Evolutionary conservation across 2,113 vertebrate species (phyloP).

Genomic region (Corydoras sp.): DNA sequence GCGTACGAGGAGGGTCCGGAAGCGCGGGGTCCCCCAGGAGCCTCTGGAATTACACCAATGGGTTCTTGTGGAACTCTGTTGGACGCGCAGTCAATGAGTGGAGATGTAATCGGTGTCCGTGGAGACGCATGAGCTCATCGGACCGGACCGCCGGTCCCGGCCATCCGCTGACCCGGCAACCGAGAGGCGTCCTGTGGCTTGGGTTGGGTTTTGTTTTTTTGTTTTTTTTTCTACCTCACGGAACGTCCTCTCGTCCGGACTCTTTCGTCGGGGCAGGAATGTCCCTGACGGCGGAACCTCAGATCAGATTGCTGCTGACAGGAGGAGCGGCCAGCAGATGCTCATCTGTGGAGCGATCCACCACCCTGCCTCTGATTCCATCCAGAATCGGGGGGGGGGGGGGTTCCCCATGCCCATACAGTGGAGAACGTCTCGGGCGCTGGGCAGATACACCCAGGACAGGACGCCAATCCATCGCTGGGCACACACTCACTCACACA

Average conservation of each 20-base stretch:
- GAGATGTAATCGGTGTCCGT: constrained; percentile 3
- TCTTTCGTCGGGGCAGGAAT: neutral
- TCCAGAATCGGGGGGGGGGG: constrained; percentile 29
- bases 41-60: constrained; percentile 51
- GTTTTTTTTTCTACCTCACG: no score
- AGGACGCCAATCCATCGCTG: no score
- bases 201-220: no score
- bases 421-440: no score
- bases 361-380: constrained; percentile 29
- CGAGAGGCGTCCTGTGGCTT: neutral
- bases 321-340: constrained; percentile 31
- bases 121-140: constrained; percentile 12
- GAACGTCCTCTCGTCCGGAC: neutral
- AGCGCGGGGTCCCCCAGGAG: constrained; percentile 49
- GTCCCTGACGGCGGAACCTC: constrained; percentile 17
- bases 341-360: constrained; percentile 17
- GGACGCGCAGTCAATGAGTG: constrained; percentile 3
- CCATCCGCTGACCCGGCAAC: constrained; percentile 3
- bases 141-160: neutral
- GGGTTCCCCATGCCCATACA: no score
- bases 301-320: constrained; percentile 25
- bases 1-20: constrained; percentile 45
- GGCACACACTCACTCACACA: no score
- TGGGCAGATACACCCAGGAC: no score
- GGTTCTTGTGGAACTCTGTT: constrained; percentile 38